phyloP scores from a whole-genome alignment of 2,888 invertebrate species.

The Nymphalis urticae region DNA sequence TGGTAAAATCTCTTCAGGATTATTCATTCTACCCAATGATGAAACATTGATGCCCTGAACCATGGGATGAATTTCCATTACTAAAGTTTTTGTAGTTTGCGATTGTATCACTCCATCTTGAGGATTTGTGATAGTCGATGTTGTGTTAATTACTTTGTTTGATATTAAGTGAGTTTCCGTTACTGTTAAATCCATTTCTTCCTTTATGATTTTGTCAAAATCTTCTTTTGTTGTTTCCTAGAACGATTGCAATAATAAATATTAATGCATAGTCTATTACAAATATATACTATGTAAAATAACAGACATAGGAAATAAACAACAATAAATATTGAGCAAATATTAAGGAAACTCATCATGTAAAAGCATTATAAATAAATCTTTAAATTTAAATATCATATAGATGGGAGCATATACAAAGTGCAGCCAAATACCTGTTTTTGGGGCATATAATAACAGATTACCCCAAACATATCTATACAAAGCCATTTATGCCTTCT shows the following conservation, averaged over 20 bases:
- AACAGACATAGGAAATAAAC: too few relatives aligned
- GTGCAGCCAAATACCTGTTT: too few relatives aligned
- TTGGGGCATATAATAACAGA: too few relatives aligned
- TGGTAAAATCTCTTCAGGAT: conserved; percentile 68
- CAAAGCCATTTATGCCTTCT: too few relatives aligned
- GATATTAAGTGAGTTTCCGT: conserved; percentile 72
- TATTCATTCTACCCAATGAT: conserved; percentile 48
- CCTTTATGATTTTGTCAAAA: conserved; percentile 53
- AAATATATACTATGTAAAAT: too few relatives aligned
- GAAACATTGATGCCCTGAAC: conserved; percentile 36
- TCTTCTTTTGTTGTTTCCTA: conserved; percentile 50
- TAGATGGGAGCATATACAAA: too few relatives aligned
- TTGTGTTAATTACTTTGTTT: conserved; percentile 67
- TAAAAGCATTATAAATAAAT: too few relatives aligned
- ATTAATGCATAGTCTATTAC: neutral
- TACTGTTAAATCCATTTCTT: conserved; percentile 59
- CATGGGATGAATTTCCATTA: conserved; percentile 70
- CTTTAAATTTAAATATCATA: too few relatives aligned
- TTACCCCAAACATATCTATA: too few relatives aligned
- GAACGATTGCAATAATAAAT: neutral
- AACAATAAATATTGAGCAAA: too few relatives aligned
- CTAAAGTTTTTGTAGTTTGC: conserved; percentile 64
- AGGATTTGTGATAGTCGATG: conserved; percentile 62
- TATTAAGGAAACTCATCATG: too few relatives aligned
- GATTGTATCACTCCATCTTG: conserved; percentile 61